Base-by-base conservation (phyloP, 2,888 invertebrate species). In the Gymnoscelis rufifasciata region DNA sequence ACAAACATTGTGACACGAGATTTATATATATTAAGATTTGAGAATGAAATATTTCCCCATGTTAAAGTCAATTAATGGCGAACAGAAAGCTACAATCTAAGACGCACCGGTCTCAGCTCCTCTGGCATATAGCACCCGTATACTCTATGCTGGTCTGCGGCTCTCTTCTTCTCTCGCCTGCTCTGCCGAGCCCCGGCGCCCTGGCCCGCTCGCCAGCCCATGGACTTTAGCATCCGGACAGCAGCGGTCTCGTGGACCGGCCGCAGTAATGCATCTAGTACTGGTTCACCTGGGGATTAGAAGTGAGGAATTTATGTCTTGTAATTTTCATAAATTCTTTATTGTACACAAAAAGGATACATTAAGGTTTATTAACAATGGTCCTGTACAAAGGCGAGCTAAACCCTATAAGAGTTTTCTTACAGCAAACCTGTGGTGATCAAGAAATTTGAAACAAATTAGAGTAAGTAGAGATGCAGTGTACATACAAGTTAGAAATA, bases 151-250 rank as follows among this genome's bases (percentile, higher is more conserved):
- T 73, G 75, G 0, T 70, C 60, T 0, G 66, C 73, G 0, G 68
- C 74, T 1, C 68, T 67, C 14, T 62, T 74, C 62, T 90, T 90
- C 43, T 88, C 87, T 0, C 55, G 63, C 1, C 63, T 66, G 0
- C 83, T 81, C 30, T 87, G 68, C 1, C 90, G 62, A 2, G 83
- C 88, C 0, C 96, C 95, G 0, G 94, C 87, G 1, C 97, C 97
- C 76, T 97, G 95, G 0, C 97, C 97, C 2, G 93, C 93, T 59
- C 93, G 92, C 95, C 98, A 97, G 0, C 98, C 98, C 94, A 99
- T 96, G 56, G 93, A 93, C 43, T 93, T 92, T 27, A 99, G 83
- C 66, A 99, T 90, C 51, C 91, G 90, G 31, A 97, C 93, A 0
- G 98, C 98, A 6, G 97, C 92, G 0, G 97, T 96, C 71, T 97